phyloP scores from a whole-genome alignment of 2,113 vertebrate species.

The Setophaga petechia region DNA sequence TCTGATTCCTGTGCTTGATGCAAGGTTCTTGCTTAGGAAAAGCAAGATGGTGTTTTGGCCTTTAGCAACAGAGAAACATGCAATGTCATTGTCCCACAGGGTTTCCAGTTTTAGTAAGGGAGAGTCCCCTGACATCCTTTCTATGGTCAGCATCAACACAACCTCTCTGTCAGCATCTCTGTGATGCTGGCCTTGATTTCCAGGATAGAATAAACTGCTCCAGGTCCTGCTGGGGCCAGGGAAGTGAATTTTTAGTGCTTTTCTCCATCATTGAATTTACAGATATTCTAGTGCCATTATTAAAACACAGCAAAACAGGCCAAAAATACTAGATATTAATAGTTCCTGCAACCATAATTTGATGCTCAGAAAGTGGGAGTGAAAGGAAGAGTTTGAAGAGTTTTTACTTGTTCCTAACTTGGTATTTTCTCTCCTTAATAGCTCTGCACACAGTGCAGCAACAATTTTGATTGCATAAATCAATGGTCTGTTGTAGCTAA shows the following conservation, averaged over 20 bases:
- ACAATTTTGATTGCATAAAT: conserved; percentile 40
- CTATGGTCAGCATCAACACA: not conserved
- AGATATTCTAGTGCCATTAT: not conserved
- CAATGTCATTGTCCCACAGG: fast-evolving
- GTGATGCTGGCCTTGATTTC: not conserved
- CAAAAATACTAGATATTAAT: not conserved
- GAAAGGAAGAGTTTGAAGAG: not conserved
- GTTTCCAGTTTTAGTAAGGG: not conserved
- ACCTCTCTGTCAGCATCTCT: not conserved
- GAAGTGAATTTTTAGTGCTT: not conserved
- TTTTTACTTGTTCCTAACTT: conserved; percentile 13
- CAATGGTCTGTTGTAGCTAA: not conserved
- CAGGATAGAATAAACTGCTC: not conserved
- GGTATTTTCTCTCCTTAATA: not conserved
- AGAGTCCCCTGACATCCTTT: not conserved
- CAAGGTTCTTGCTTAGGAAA: fast-evolving
- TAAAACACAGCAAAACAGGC: not conserved
- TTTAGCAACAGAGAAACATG: not conserved
- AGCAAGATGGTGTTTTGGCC: not conserved
- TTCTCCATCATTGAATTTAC: not conserved
- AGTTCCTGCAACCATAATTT: not conserved
- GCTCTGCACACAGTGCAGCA: not conserved
- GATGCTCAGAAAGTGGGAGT: not conserved
- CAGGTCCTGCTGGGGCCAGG: not conserved
- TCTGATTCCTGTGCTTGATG: not conserved